phyloP scores from a whole-genome alignment of 37 sponge, comb jelly and placozoan species.

The Ephydatia muelleri region DNA sequence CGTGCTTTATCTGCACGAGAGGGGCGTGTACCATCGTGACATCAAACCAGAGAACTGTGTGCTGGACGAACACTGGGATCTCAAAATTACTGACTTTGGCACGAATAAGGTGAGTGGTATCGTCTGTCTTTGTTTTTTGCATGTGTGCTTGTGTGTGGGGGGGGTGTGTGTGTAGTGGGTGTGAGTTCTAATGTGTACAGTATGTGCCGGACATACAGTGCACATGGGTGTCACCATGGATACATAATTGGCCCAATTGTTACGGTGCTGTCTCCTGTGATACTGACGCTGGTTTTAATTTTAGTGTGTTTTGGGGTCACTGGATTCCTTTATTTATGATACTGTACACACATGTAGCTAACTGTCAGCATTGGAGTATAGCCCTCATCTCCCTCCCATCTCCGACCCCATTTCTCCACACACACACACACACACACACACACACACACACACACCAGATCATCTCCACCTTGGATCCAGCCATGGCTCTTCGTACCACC shows the following conservation, averaged over 20 bases:
- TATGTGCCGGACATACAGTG: neutral
- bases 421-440: neutral
- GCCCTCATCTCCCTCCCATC: neutral
- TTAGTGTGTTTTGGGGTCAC: too few species aligned
- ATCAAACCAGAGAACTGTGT: slow-evolving; percentile 90
- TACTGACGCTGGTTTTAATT: too few species aligned
- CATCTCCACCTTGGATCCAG: slow-evolving; percentile 27
- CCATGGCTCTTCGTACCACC: slow-evolving; percentile 51
- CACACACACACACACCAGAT: slow-evolving; percentile 10
- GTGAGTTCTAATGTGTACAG: too few species aligned
- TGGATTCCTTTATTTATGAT: too few species aligned
- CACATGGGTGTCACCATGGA: neutral
- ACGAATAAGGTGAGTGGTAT: slow-evolving; percentile 70
- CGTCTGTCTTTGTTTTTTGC: too few species aligned
- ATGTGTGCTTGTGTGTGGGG: too few species aligned
- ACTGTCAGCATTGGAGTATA: neutral
- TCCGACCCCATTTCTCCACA: neutral
- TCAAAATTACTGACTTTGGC: slow-evolving; percentile 85
- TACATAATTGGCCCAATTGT: neutral
- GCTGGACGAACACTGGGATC: slow-evolving; percentile 69
- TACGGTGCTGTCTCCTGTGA: too few species aligned
- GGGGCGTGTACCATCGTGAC: slow-evolving; percentile 80
- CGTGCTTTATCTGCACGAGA: slow-evolving; percentile 78
- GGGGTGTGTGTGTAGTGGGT: too few species aligned
- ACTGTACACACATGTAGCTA: neutral